Conservation (phyloP, 2,797 vertebrate genomes). For the Melanotaenia pygmaea region DNA sequence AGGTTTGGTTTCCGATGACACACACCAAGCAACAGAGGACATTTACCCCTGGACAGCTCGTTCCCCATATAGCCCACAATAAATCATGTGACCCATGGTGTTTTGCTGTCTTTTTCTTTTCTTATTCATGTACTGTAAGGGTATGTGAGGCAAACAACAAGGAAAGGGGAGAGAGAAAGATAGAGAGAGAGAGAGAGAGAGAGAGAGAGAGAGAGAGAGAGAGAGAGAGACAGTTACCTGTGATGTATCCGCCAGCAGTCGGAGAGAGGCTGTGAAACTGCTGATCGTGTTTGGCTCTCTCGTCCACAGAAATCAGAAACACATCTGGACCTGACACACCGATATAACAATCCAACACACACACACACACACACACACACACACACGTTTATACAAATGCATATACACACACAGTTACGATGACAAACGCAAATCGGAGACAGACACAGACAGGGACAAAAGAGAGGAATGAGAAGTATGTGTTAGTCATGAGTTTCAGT, state of each 20-base stretch:
- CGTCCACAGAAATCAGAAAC: slow-evolving; percentile 96
- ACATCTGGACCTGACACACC: slow-evolving; percentile 86
- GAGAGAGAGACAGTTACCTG: slow-evolving; percentile 80
- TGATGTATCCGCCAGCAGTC: slow-evolving; percentile 91
- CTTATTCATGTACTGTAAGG: neutral
- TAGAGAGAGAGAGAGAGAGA: too few relatives aligned
- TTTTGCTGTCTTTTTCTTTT: neutral
- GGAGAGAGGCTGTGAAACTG: slow-evolving; percentile 97
- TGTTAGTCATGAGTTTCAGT: slow-evolving; percentile 57
- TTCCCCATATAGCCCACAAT: neutral
- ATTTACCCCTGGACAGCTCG: neutral
- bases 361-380: slow-evolving; percentile 15
- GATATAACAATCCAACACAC: slow-evolving; percentile 21
- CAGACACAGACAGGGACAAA: slow-evolving; percentile 22
- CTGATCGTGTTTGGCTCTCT: slow-evolving; percentile 97
- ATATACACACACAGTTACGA: neutral
- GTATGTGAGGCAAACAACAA: too few relatives aligned
- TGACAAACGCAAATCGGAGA: slow-evolving; percentile 13
- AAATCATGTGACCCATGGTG: neutral
- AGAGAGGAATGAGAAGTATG: slow-evolving; percentile 42
- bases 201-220: neutral
- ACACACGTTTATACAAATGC: slow-evolving; percentile 9
- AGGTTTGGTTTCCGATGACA: neutral
- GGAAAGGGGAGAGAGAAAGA: too few relatives aligned
- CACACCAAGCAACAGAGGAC: neutral